Evolutionary conservation across 92 coral and sea anemone genomes (phyloP), one percentile per base, ranked within the genome.

Genomic region (Epizoanthus ramosus): DNA sequence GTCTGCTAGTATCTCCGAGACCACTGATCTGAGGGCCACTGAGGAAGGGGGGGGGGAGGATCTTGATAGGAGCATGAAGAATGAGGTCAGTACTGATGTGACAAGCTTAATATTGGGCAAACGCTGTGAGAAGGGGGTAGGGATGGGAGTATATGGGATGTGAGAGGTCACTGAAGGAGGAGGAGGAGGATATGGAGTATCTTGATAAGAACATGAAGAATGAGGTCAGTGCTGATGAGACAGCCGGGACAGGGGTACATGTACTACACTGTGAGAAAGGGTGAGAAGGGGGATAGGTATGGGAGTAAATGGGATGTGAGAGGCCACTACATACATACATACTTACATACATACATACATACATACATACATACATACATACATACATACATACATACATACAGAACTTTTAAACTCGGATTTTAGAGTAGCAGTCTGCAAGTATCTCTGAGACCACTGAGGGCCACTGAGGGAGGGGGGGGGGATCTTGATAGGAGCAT

Each of bases 171-270:
- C 79, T 96, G 60, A 85, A 85, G 63, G 94, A 93, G 66, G 88
- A 91, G 63, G 92, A 90, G 66, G 96, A 96, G 90, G n/a, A n/a
- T 57, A 80, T 94, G 89, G 99, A 90, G 60, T 85, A 89, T 19
- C 80, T 86, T 31, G 92, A 96, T 50, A 94, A 96, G 74, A 85
- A 85, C 56, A 79, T 89, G 37, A 96, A 94, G 79, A 85, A 96
- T 80, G 98, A 96, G 98, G 98, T 96, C 21, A 54, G 91, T 59
- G 25, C 33, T 25, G 14, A 60, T n/a, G 17, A 41, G 39, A 56
- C 8, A 10, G 6, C 12, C 9, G 1, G 23, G 47, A 22, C 8
- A 73, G 21, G 16, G 16, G 79, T 8, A 37, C 3, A 14, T n/a
- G n/a, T n/a, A n/a, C n/a, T n/a, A 17, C 16, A 28, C 15, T 14